Evolutionary conservation across 2,888 invertebrate species (phyloP), one percentile per base, ranked within the genome.

Genomic region (Chrysolina americana): DNA sequence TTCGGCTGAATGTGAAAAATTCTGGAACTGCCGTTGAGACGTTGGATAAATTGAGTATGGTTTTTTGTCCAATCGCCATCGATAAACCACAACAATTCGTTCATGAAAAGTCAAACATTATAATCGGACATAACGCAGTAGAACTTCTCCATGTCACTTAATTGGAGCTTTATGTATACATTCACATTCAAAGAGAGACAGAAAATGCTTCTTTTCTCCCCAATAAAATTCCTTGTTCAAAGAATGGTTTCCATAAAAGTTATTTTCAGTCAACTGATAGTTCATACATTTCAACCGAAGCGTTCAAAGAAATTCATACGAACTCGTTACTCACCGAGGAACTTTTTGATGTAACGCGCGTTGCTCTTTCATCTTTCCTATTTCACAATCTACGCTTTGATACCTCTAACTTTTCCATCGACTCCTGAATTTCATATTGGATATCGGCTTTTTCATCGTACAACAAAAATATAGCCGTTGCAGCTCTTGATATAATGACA

Each of bases 361-460:
- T 64, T 63, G 68, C 47, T 69, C 78, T 73, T 78, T 78, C 75
- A 76, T 76, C 78, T 76, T 73, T 68, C 65, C 71, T 73, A 66
- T 75, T 78, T 73, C 41, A 59, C 78, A 78, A 78, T 78, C 76
- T 76, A 73, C 78, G 76, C 75, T 68, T 62, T 76, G 76, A 78
- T 75, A 71, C 73, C 69, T 68, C 70, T 72, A 76, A 77, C 72
- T 74, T 77, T 74, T 68, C 64, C 56, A 73, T 74, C 59, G 72
- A 50, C 59, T 73, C 28, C 70, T 56, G 73, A 76, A 76, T 76
- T 73, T 74, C 36, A 59, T 70, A 74, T 74, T 56, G 62, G 74
- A 70, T 70, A 74, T 74, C 70, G 74, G 66, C 70, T 66, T 74
- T 66, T 70, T 73, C 65, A 73, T 69, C 69, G 64, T 41, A 23